Conservation (phyloP, 1,140 invertebrate species). For the Bemisia tabaci region DNA sequence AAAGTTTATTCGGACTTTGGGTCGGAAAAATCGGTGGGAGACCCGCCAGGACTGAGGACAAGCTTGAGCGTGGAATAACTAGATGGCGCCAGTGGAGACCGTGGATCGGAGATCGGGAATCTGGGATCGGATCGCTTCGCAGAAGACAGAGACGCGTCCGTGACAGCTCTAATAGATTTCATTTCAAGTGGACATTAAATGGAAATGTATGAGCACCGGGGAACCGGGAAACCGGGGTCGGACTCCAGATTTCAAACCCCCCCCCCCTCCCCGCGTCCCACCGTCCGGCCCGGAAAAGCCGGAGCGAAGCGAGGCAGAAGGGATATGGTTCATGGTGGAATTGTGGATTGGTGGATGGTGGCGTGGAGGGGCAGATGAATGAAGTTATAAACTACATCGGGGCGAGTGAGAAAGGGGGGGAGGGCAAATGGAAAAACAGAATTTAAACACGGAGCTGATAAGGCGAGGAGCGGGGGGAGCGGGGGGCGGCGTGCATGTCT, state of each 20-base stretch:
- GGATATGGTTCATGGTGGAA: neutral
- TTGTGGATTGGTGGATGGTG: neutral
- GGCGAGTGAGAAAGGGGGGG: neutral
- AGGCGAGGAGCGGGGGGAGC: neutral
- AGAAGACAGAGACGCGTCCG: neutral
- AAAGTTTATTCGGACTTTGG: too few relatives aligned
- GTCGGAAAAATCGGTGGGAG: too few relatives aligned
- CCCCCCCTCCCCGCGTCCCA: too few relatives aligned
- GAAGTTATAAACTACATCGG: neutral
- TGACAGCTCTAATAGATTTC: neutral
- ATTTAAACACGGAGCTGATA: neutral
- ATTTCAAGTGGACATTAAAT: neutral
- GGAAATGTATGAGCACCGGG: neutral
- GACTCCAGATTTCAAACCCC: neutral
- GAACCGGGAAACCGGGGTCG: neutral
- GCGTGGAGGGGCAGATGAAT: neutral
- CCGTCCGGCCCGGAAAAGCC: neutral
- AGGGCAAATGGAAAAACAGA: neutral
- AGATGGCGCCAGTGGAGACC: too few relatives aligned
- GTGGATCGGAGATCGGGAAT: too few relatives aligned
- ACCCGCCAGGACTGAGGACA: too few relatives aligned
- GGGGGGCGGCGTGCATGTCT: neutral
- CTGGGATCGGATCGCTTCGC: too few relatives aligned
- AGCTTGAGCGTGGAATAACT: too few relatives aligned
- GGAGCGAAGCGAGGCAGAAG: neutral